phyloP scores from a whole-genome alignment of 2,113 vertebrate genomes.

The Campylorhamphus procurvoides region DNA sequence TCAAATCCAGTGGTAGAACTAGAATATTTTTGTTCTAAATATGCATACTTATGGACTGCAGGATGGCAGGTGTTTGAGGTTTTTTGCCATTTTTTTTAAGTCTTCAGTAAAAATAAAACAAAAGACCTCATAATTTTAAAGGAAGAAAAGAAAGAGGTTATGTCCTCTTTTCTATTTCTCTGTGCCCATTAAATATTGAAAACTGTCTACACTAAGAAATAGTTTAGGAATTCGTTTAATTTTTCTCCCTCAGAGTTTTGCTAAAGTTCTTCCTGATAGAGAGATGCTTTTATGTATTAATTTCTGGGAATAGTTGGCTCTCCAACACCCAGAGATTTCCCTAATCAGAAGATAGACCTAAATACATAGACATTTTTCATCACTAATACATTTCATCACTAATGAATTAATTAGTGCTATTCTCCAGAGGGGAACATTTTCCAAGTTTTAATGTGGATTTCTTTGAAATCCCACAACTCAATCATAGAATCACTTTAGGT shows the following conservation, averaged over 20 bases:
- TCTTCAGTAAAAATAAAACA: neutral
- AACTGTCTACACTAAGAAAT: neutral
- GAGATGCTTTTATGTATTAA: conserved; percentile 46
- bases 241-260: conserved; percentile 50
- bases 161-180: conserved; percentile 13
- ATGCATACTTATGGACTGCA: rapidly evolving
- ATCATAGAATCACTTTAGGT: neutral
- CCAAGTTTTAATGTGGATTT: neutral
- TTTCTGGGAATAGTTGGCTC: conserved; percentile 33
- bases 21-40: neutral
- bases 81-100: neutral
- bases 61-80: neutral
- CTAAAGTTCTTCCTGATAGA: conserved; percentile 15
- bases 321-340: conserved; percentile 34
- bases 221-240: conserved; percentile 36
- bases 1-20: neutral
- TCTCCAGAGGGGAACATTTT: conserved; percentile 12
- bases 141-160: neutral
- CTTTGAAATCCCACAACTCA: neutral
- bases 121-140: neutral
- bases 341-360: conserved; percentile 41
- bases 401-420: conserved; percentile 59
- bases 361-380: conserved; percentile 29
- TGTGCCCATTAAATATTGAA: conserved; percentile 45
- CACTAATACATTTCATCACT: conserved; percentile 23